Conservation (phyloP, 2,113 vertebrate species). For the Ascaphus truei region DNA sequence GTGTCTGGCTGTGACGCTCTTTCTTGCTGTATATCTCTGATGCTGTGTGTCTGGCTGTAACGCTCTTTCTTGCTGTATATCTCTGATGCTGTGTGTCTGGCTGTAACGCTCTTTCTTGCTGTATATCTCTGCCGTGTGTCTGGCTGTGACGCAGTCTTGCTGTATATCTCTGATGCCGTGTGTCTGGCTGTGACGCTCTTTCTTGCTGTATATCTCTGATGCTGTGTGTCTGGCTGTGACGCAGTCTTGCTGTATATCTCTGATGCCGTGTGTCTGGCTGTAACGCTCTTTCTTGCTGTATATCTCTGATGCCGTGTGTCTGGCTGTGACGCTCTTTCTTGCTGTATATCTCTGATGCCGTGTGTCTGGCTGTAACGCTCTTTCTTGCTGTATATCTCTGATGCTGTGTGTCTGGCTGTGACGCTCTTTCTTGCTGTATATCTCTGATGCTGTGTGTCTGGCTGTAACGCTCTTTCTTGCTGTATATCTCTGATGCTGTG, state of each 20-base stretch:
- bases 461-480: not conserved
- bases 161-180: not conserved
- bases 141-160: too few relatives aligned
- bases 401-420: not conserved
- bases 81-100: not conserved
- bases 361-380: not conserved
- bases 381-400: not conserved
- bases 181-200: not conserved
- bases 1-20: not conserved
- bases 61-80: not conserved
- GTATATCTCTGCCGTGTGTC: constrained; percentile 39
- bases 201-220: not conserved
- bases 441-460: not conserved
- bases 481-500: not conserved
- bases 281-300: not conserved
- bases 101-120: not conserved
- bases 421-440: not conserved
- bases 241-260: not conserved
- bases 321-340: not conserved
- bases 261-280: not conserved
- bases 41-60: not conserved
- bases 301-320: not conserved
- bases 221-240: not conserved
- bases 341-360: not conserved
- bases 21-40: not conserved